Percentiles rank a stretch among this genome's conserved stretches.
phyloP scores from a whole-genome alignment of 2,113 vertebrate genomes.

The Morone chrysops region DNA sequence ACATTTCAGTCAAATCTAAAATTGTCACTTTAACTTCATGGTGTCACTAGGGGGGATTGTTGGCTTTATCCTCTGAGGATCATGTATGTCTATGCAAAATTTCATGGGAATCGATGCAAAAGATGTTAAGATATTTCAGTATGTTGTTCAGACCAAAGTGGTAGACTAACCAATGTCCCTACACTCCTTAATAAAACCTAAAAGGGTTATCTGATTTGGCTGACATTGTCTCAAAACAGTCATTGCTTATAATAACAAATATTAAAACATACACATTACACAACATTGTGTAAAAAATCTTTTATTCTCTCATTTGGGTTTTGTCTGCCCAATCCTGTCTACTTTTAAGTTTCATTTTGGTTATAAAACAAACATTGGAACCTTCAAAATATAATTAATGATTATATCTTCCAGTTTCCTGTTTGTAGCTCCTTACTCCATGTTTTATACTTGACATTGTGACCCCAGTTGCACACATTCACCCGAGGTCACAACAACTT shows the following conservation, averaged over 20 bases:
- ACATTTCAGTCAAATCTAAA: neutral
- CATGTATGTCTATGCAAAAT: neutral
- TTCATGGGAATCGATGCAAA: neutral
- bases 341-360: neutral
- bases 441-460: constrained; percentile 23
- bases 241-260: too few species aligned
- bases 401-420: neutral
- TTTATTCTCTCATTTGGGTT: neutral
- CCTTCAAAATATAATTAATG: neutral
- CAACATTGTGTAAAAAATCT: too few species aligned
- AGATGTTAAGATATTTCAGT: neutral
- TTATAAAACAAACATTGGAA: neutral
- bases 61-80: neutral
- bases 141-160: too few species aligned
- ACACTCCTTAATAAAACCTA: neutral
- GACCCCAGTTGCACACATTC: neutral
- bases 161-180: neutral
- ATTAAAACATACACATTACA: neutral
- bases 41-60: too few species aligned
- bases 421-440: neutral
- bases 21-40: neutral
- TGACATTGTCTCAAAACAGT: too few species aligned
- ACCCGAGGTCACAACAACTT: neutral
- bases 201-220: neutral
- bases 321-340: neutral